Percentiles rank a stretch among this genome's conserved stretches.
Evolutionary conservation across 2,888 invertebrate species (phyloP).

Genomic region (Rhingia rostrata): DNA sequence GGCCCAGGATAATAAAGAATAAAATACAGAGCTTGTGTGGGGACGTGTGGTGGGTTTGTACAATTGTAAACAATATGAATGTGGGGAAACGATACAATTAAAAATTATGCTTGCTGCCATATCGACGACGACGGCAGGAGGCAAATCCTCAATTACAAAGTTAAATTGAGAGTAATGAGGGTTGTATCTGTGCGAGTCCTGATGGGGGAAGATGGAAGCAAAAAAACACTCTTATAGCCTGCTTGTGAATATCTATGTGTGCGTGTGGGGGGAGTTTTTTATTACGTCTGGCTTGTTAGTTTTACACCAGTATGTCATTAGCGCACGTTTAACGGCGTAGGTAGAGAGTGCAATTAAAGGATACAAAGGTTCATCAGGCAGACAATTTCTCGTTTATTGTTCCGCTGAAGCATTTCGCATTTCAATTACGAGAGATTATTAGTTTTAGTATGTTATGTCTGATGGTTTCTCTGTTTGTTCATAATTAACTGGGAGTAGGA

Average conservation of each 20-base stretch:
- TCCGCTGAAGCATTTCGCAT: too few species aligned
- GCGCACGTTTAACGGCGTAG: not conserved
- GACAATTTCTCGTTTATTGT: too few species aligned
- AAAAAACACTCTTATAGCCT: too few species aligned
- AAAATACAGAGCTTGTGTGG: constrained; percentile 1
- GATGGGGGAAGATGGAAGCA: too few species aligned
- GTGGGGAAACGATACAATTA: constrained; percentile 61
- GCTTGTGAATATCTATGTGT: too few species aligned
- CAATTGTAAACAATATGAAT: constrained; percentile 58
- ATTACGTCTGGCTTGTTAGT: not conserved
- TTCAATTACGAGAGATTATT: too few species aligned
- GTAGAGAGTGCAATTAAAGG: too few species aligned
- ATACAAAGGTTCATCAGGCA: too few species aligned
- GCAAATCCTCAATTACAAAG: constrained; percentile 54
- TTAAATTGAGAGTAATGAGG: constrained; percentile 64
- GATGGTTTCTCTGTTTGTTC: too few species aligned
- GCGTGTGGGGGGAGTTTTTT: not conserved
- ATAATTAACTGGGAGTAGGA: too few species aligned
- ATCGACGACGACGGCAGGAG: constrained; percentile 7
- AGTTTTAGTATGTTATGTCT: too few species aligned
- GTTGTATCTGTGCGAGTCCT: not conserved
- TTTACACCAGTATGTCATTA: not conserved
- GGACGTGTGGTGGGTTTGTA: constrained; percentile 13
- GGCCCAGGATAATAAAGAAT: constrained; percentile 21
- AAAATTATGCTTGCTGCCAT: constrained; percentile 53